Percentiles rank a stretch among this genome's conserved stretches.
Evolutionary conservation across 2,113 vertebrate genomes (phyloP).

Genomic region (Sterrhoptilus dennistouni): DNA sequence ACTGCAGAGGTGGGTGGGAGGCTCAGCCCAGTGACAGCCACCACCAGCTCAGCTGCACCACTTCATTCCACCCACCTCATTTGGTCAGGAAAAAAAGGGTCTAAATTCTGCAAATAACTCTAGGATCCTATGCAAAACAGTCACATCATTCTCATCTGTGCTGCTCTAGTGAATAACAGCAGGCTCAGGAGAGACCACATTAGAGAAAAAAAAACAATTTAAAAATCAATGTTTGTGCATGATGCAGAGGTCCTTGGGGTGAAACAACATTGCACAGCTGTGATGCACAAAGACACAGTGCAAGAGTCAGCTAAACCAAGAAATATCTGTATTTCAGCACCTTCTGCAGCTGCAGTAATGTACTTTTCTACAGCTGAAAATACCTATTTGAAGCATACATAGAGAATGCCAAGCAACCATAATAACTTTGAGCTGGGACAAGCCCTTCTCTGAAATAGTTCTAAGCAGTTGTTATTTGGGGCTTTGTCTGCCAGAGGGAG

Average conservation of each 20-base stretch:
- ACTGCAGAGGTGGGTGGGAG: no score
- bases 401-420: neutral
- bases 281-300: no score
- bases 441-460: neutral
- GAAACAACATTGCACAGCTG: neutral
- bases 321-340: neutral
- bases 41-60: neutral
- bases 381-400: neutral
- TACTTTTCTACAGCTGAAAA: neutral
- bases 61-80: neutral
- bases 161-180: neutral
- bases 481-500: constrained; percentile 22
- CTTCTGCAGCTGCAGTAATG: neutral
- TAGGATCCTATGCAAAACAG: neutral
- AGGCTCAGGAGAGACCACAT: neutral
- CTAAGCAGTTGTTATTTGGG: neutral
- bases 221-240: neutral
- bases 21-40: neutral
- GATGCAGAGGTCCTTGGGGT: neutral
- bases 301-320: neutral
- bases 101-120: neutral
- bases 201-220: neutral
- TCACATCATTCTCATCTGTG: neutral
- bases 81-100: neutral
- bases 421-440: neutral